phyloP scores from a whole-genome alignment of 2,888 invertebrate species.

The Frankliniella intonsa region DNA sequence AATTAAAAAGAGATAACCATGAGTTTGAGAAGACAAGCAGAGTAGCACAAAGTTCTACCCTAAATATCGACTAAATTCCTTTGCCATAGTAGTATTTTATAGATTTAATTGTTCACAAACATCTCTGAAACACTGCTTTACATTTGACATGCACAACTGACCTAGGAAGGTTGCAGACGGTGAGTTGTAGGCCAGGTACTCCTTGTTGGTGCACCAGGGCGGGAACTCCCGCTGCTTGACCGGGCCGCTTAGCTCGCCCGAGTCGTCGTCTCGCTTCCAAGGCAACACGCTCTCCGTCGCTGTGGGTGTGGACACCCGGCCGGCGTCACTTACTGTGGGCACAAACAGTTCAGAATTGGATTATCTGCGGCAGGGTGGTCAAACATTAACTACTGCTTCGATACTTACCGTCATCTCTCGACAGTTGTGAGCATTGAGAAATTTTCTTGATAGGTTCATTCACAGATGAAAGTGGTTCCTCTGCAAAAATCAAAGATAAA shows the following conservation, averaged over 20 bases:
- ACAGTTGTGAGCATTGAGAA: neutral
- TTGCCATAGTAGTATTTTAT: too few species aligned
- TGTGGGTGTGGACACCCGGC: constrained; percentile 78
- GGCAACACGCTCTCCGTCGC: constrained; percentile 86
- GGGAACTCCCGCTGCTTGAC: constrained; percentile 84
- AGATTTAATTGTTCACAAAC: too few species aligned
- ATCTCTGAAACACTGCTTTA: too few species aligned
- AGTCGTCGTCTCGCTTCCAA: constrained; percentile 80
- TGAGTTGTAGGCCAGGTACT: constrained; percentile 85
- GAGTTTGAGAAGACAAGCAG: too few species aligned
- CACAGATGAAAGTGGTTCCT: constrained; percentile 2
- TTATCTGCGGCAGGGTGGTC: too few species aligned
- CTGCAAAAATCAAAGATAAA: neutral
- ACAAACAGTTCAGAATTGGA: neutral
- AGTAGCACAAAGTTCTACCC: too few species aligned
- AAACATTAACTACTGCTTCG: neutral
- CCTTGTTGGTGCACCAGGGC: constrained; percentile 92
- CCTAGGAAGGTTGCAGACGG: constrained; percentile 88
- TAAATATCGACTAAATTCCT: too few species aligned
- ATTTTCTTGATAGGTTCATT: constrained; percentile 29
- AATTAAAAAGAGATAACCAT: too few species aligned
- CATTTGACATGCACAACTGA: constrained; percentile 46
- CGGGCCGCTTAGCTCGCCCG: constrained; percentile 59
- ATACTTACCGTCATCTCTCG: neutral
- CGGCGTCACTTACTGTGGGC: constrained; percentile 58